phyloP scores from a whole-genome alignment of 2,113 vertebrate genomes.

The Artemisiospiza belli region DNA sequence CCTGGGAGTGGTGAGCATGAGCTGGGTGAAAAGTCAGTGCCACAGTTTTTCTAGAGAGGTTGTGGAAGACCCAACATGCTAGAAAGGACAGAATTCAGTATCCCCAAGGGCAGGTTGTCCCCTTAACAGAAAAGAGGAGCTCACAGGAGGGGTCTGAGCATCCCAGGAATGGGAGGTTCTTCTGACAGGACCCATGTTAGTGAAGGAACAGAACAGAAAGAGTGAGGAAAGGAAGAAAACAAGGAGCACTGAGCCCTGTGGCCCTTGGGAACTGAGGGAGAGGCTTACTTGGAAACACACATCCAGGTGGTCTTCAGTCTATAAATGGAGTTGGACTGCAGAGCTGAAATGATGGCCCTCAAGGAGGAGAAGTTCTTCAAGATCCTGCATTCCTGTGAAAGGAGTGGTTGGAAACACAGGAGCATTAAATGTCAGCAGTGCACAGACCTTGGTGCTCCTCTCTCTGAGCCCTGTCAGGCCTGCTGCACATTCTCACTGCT shows the following conservation, averaged over 20 bases:
- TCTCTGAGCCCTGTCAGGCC: conserved; percentile 50
- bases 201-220: not conserved
- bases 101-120: not conserved
- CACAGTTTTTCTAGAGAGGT: not conserved
- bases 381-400: conserved; percentile 90
- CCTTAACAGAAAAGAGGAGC: not conserved
- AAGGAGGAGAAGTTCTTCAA: conserved; percentile 96
- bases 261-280: not conserved
- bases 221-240: not conserved
- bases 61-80: not conserved
- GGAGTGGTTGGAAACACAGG: conserved; percentile 54
- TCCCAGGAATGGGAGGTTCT: not conserved
- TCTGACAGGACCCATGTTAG: not conserved
- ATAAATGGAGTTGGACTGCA: conserved; percentile 94
- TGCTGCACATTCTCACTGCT: conserved; percentile 54
- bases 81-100: not conserved
- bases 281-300: conserved; percentile 87
- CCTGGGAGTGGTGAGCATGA: not conserved
- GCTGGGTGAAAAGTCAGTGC: not conserved
- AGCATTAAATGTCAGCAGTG: conserved; percentile 61
- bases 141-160: not conserved
- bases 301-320: conserved; percentile 91
- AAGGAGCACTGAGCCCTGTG: not conserved
- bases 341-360: conserved; percentile 89
- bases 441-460: conserved; percentile 23